A percentile compares a stretch with the other conserved stretches of the same genome.
Evolutionary conservation across 2,113 vertebrate genomes (phyloP).

Genomic region (Puma concolor): DNA sequence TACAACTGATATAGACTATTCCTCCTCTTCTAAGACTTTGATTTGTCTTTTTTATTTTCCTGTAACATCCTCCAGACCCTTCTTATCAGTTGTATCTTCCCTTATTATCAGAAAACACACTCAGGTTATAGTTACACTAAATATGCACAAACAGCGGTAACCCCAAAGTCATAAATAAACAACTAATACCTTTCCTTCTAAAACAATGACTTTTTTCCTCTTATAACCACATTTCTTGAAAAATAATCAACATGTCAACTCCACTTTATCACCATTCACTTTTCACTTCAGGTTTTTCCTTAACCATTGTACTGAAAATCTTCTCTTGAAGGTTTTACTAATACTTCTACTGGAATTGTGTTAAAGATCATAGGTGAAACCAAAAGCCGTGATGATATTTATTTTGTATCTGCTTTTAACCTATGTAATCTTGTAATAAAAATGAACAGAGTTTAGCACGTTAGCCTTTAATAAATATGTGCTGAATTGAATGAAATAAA

Average conservation of each 20-base stretch:
- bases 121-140: neutral
- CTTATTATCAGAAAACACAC: neutral
- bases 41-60: neutral
- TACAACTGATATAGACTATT: neutral
- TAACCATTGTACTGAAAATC: neutral
- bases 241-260: neutral
- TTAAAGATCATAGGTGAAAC: conserved; percentile 7
- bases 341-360: neutral
- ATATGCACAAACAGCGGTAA: neutral
- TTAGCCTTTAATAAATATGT: neutral
- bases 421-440: neutral
- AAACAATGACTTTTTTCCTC: neutral
- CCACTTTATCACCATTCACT: neutral
- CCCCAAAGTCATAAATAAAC: neutral
- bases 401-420: conserved; percentile 19
- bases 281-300: neutral
- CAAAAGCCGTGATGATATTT: neutral
- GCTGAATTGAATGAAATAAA: conserved; percentile 20
- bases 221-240: neutral
- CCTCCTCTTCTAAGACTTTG: neutral
- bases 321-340: neutral
- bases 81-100: neutral
- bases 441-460: neutral
- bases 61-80: neutral
- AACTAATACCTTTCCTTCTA: neutral